Percentiles rank a stretch among this genome's conserved stretches.
Evolutionary conservation across 1,140 invertebrate genomes (phyloP).

Genomic region (Drosophila tani): DNA sequence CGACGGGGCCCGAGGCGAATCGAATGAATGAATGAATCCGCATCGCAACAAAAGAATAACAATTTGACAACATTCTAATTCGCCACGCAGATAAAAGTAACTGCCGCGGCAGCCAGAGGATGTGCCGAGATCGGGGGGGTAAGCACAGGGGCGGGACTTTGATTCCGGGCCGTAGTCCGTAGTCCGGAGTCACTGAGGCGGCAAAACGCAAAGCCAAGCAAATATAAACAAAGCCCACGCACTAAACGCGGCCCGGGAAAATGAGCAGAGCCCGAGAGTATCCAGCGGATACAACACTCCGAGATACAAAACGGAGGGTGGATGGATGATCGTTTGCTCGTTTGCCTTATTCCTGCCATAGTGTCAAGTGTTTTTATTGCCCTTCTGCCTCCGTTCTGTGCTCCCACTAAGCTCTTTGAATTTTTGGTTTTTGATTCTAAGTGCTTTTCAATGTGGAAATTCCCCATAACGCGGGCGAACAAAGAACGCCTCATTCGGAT

Average conservation of each 20-base stretch:
- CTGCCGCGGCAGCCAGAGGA: constrained; percentile 33
- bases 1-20: constrained; percentile 59
- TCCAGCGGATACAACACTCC: constrained; percentile 46
- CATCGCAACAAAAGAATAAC: constrained; percentile 83
- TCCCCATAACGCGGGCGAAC: not conserved
- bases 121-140: constrained; percentile 4
- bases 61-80: constrained; percentile 85
- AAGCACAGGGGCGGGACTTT: constrained; percentile 50
- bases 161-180: constrained; percentile 44
- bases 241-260: constrained; percentile 31
- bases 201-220: constrained; percentile 81
- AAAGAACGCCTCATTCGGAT: not conserved
- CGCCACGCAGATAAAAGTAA: constrained; percentile 83
- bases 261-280: constrained; percentile 36
- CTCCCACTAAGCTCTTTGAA: constrained; percentile 17
- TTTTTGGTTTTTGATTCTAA: constrained; percentile 55
- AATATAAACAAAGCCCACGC: constrained; percentile 74
- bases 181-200: constrained; percentile 61
- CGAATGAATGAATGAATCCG: constrained; percentile 82
- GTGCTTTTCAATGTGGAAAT: constrained; percentile 50
- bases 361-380: constrained; percentile 80
- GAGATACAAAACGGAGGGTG: constrained; percentile 19
- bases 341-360: constrained; percentile 34
- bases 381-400: constrained; percentile 36
- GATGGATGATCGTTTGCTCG: constrained; percentile 10